Conservation (phyloP, 2,113 vertebrate species). For the Taurulus bubalis region DNA sequence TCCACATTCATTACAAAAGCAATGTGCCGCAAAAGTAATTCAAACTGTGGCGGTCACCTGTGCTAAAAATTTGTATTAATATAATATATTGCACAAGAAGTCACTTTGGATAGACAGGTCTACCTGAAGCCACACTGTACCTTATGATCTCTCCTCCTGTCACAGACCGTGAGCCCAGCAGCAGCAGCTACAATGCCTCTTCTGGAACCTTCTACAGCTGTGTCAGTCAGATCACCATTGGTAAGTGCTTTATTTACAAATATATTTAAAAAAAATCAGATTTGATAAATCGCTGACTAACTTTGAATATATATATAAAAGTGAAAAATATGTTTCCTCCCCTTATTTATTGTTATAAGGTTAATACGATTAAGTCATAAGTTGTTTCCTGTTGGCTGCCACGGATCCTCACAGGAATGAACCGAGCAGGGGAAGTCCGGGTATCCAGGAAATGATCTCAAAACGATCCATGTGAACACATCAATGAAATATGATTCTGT, state of each 20-base stretch:
- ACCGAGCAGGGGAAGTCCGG: not conserved
- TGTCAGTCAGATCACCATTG: constrained; percentile 90
- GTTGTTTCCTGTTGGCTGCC: not conserved
- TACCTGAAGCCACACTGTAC: not conserved
- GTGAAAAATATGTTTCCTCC: not conserved
- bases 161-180: constrained; percentile 85
- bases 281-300: not conserved
- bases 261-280: not conserved
- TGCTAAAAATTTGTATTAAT: too few species aligned
- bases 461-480: too few species aligned
- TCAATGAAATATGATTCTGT: too few species aligned
- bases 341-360: not conserved
- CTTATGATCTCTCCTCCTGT: constrained; percentile 30
- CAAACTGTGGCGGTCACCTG: not conserved
- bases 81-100: not conserved
- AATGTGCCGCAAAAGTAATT: not conserved
- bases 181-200: constrained; percentile 85
- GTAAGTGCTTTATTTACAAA: constrained; percentile 75
- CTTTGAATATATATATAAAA: not conserved
- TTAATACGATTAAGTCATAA: not conserved
- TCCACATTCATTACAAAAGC: not conserved
- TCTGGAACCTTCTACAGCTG: constrained; percentile 88
- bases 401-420: not conserved
- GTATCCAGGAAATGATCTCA: not conserved
- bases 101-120: not conserved